These are phyloP conservation scores for Channallabes apus DNA, from an alignment of 2,797 vertebrate genomes.

Conservation along the genomic window DNA sequence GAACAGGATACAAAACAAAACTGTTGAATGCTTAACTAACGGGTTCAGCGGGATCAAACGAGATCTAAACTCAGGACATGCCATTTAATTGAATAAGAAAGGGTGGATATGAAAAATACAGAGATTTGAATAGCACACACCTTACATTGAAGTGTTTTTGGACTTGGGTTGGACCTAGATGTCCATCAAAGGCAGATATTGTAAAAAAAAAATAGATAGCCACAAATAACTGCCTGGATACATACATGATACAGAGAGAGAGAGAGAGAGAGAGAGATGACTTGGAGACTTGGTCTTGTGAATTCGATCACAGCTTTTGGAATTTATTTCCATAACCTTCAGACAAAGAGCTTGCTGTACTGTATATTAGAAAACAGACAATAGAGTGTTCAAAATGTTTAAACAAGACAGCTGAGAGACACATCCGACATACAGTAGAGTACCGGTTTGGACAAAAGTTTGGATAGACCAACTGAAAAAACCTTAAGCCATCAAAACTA, in stretches of 20 bases:
- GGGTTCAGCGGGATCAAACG: not conserved
- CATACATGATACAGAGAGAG: not conserved
- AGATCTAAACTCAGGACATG: conserved; percentile 12
- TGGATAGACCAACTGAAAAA: too few species aligned
- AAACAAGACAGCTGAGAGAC: too few species aligned
- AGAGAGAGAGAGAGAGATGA: not conserved
- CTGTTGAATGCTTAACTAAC: conserved; percentile 5
- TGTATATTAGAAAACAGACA: not conserved
- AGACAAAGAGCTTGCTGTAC: not conserved
- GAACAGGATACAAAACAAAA: conserved; percentile 1
- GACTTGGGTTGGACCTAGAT: conserved; percentile 15
- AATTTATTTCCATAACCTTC: not conserved
- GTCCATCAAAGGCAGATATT: not conserved
- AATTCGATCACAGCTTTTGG: not conserved
- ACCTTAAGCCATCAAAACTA: too few species aligned
- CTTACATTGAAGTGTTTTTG: not conserved
- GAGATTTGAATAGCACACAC: not conserved
- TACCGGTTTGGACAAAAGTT: too few species aligned
- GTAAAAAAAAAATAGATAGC: too few species aligned
- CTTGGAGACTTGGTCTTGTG: too few species aligned
- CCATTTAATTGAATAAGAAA: not conserved
- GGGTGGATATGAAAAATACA: not conserved
- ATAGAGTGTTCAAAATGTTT: too few species aligned
- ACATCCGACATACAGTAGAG: too few species aligned
- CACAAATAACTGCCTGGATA: not conserved